phyloP scores from a whole-genome alignment of 2,113 vertebrate genomes.

The Oreochromis tanganicae region DNA sequence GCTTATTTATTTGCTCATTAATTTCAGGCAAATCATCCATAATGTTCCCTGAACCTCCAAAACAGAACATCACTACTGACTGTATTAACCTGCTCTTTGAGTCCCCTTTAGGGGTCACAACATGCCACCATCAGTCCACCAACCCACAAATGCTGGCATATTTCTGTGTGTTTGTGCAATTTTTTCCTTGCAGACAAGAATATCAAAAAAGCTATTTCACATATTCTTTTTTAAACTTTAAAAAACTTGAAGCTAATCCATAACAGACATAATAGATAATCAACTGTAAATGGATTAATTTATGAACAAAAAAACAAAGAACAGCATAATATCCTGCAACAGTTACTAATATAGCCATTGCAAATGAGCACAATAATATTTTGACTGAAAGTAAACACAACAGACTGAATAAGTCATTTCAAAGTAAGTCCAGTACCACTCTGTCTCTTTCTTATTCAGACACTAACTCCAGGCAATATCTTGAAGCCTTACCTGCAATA shows the following conservation, averaged over 20 bases:
- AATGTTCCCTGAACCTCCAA: neutral
- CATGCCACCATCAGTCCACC: neutral
- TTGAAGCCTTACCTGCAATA: conserved; percentile 83
- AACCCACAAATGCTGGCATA: neutral
- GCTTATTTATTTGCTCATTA: neutral
- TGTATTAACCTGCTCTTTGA: neutral
- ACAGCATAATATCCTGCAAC: neutral
- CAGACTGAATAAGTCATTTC: neutral
- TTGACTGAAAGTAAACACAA: neutral
- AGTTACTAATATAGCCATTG: neutral
- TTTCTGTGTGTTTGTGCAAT: neutral
- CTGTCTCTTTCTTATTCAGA: neutral
- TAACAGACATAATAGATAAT: neutral
- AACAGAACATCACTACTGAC: neutral
- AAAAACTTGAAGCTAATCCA: neutral
- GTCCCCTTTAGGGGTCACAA: neutral
- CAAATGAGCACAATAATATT: neutral
- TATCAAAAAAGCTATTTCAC: neutral
- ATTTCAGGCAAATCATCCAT: neutral
- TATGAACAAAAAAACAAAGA: neutral
- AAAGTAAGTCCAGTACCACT: neutral
- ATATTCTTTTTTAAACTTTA: neutral
- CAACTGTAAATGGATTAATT: neutral
- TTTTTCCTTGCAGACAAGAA: neutral
- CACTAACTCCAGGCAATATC: neutral